A percentile compares a stretch with the other conserved stretches of the same genome.
Conservation (phyloP, 2,888 invertebrate species). For the Sericinus montela region DNA sequence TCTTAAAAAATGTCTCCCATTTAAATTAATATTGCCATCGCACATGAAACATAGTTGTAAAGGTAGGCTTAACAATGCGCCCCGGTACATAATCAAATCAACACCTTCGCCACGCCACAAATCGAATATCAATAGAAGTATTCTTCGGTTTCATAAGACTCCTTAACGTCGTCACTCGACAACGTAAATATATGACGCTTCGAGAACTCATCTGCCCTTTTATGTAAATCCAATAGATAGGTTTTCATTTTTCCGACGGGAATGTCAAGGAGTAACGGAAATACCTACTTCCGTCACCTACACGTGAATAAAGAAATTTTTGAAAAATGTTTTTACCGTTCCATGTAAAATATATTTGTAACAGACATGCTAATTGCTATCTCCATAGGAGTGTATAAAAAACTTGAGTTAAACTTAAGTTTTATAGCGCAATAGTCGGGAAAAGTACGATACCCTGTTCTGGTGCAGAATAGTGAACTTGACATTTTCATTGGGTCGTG, state of each 20-base stretch:
- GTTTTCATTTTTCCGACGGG: constrained; percentile 28
- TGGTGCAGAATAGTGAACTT: too few species aligned
- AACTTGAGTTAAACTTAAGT: too few species aligned
- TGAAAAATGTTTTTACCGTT: too few species aligned
- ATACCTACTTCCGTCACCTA: constrained; percentile 1
- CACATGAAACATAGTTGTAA: constrained; percentile 7
- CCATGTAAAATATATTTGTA: too few species aligned
- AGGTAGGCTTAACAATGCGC: constrained; percentile 10
- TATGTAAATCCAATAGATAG: constrained; percentile 48
- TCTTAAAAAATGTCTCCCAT: not conserved
- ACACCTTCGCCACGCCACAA: constrained; percentile 19
- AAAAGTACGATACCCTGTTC: too few species aligned
- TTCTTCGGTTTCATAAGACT: constrained; percentile 7
- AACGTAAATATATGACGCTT: constrained; percentile 28
- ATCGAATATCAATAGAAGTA: constrained; percentile 23
- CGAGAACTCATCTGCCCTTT: constrained; percentile 32
- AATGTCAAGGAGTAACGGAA: constrained; percentile 19
- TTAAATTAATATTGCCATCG: too few species aligned
- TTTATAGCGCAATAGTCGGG: too few species aligned
- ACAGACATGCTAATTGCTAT: not conserved
- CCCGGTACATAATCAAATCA: constrained; percentile 18
- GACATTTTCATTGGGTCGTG: too few species aligned
- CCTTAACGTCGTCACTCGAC: constrained; percentile 23
- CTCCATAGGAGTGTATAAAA: too few species aligned
- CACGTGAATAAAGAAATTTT: not conserved